Conservation (phyloP, 2,888 invertebrate species). For the Tipula lateralis region DNA sequence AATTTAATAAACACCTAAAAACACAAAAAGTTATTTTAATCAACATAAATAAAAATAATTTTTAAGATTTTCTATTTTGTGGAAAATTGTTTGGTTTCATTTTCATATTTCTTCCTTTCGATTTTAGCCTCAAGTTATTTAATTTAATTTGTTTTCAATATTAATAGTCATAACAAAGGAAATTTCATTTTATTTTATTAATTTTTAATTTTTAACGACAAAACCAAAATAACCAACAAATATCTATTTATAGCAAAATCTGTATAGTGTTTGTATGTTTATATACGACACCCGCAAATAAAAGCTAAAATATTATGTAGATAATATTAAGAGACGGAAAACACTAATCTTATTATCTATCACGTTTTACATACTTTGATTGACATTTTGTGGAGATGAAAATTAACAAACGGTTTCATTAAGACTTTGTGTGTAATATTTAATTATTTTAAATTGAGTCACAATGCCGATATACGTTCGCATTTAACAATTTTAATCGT, state of each 20-base stretch:
- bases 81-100: not conserved
- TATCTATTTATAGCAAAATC: not conserved
- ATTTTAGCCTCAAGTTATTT: not conserved
- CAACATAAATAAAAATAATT: not conserved
- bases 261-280: not conserved
- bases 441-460: no score
- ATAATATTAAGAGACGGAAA: not conserved
- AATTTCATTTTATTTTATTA: not conserved
- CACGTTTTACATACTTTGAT: not conserved
- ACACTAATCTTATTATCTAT: not conserved
- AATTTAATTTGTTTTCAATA: not conserved
- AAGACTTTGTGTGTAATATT: not conserved
- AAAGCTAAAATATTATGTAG: not conserved
- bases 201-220: not conserved
- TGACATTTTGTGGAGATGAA: not conserved
- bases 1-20: not conserved
- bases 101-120: not conserved
- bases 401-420: not conserved
- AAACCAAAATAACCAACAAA: not conserved
- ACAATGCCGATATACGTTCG: no score
- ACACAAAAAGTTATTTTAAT: not conserved
- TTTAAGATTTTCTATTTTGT: not conserved
- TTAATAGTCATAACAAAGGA: not conserved
- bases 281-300: not conserved
- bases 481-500: not conserved